A percentile compares a stretch with the other conserved stretches of the same genome.
phyloP scores from a whole-genome alignment of 2,113 vertebrate genomes.

The Furnarius figulus region DNA sequence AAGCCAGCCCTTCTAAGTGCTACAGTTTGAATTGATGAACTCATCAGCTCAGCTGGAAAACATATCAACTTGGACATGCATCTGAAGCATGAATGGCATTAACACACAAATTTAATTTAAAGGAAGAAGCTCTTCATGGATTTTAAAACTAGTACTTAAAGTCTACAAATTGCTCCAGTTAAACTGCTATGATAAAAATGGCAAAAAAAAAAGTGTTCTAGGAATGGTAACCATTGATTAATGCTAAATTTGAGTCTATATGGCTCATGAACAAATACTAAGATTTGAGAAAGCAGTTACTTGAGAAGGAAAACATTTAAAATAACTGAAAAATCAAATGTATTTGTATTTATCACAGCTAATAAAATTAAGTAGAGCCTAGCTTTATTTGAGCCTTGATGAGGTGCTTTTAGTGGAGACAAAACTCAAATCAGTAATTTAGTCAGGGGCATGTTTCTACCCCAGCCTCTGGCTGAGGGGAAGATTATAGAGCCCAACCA shows the following conservation, averaged over 20 bases:
- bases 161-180: not conserved
- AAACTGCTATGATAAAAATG: not conserved
- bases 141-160: not conserved
- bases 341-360: not conserved
- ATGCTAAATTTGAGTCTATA: not conserved
- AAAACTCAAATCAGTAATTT: not conserved
- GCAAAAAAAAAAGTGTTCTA: not conserved
- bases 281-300: not conserved
- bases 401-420: not conserved
- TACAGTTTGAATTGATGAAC: slow-evolving; percentile 4
- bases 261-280: not conserved
- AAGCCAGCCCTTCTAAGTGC: not conserved
- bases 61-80: not conserved
- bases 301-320: not conserved
- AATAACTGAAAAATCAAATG: not conserved
- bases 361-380: not conserved
- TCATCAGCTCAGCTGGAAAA: slow-evolving; percentile 21
- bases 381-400: not conserved
- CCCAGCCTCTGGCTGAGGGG: no score
- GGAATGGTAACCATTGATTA: not conserved
- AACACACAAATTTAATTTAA: slow-evolving; percentile 17
- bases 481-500: not conserved
- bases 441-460: not conserved
- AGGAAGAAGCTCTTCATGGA: not conserved
- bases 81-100: not conserved